These are phyloP conservation scores for Oscheius sp. DNA, from an alignment of 2,888 invertebrate species.

Conservation along the genomic window DNA sequence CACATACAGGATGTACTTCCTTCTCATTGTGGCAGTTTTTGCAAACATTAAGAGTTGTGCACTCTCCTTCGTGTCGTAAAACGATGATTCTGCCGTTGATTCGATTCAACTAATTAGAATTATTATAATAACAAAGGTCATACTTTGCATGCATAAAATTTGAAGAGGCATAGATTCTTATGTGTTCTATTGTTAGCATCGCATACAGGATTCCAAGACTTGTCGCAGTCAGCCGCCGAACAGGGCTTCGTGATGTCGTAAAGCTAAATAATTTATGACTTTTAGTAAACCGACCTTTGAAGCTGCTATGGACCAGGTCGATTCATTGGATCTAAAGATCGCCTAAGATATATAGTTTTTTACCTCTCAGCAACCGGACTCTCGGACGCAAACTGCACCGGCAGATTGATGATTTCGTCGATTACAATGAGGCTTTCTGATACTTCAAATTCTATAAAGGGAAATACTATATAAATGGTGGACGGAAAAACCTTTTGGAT, in stretches of 20 bases:
- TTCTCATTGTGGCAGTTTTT: slow-evolving; percentile 39
- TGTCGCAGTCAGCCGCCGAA: slow-evolving; percentile 50
- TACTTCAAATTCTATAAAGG: too few relatives aligned
- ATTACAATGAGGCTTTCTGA: too few relatives aligned
- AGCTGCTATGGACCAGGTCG: not conserved
- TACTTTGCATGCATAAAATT: slow-evolving; percentile 57
- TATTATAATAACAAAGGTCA: not conserved
- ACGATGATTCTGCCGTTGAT: slow-evolving; percentile 33
- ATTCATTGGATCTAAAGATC: not conserved
- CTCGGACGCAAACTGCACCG: not conserved
- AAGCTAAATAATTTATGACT: not conserved
- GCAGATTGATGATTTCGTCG: not conserved
- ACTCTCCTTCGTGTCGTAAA: slow-evolving; percentile 27
- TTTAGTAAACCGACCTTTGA: not conserved
- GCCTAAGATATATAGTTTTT: too few relatives aligned
- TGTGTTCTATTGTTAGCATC: slow-evolving; percentile 59
- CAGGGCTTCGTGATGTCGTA: slow-evolving; percentile 33
- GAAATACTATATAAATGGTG: too few relatives aligned
- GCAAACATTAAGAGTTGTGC: slow-evolving; percentile 19
- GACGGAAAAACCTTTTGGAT: too few relatives aligned
- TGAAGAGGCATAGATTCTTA: slow-evolving; percentile 59
- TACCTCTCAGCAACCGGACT: too few relatives aligned
- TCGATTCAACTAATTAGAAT: not conserved
- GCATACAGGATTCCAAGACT: slow-evolving; percentile 60
- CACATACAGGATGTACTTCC: slow-evolving; percentile 38